These are phyloP conservation scores for Daboia siamensis DNA, from an alignment of 2,113 vertebrate genomes.

Conservation along the genomic window DNA sequence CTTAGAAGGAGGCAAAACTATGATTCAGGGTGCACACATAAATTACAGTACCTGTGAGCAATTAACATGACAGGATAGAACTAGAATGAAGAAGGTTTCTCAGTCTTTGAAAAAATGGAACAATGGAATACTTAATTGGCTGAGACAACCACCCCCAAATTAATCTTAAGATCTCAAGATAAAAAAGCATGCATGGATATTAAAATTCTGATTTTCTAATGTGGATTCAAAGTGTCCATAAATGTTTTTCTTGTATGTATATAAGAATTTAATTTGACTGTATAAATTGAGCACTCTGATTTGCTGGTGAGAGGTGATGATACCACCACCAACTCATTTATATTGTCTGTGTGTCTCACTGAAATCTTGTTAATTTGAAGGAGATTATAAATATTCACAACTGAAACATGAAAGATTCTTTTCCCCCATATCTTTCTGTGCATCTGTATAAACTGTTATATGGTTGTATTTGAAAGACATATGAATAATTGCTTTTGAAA, in stretches of 20 bases:
- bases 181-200: not conserved
- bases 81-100: not conserved
- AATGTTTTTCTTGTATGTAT: constrained; percentile 2
- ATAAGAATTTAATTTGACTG: constrained; percentile 7
- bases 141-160: not conserved
- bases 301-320: constrained; percentile 3
- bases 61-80: not conserved
- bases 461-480: constrained; percentile 23
- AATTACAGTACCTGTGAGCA: not conserved
- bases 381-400: constrained; percentile 3
- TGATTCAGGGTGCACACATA: not conserved
- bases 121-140: not conserved
- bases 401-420: constrained; percentile 16
- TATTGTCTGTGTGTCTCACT: not conserved
- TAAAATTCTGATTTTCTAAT: constrained; percentile 13
- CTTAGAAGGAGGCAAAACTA: not conserved
- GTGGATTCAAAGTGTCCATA: not conserved
- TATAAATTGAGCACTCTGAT: not conserved
- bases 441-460: constrained; percentile 15
- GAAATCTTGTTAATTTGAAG: constrained; percentile 19
- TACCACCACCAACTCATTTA: not conserved
- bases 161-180: not conserved
- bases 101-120: not conserved
- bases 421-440: constrained; percentile 6
- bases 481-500: constrained; percentile 20